Evolutionary conservation across 2,888 invertebrate genomes (phyloP), one percentile per base, ranked within the genome.

Genomic region (Macrosoma leucophasiata): DNA sequence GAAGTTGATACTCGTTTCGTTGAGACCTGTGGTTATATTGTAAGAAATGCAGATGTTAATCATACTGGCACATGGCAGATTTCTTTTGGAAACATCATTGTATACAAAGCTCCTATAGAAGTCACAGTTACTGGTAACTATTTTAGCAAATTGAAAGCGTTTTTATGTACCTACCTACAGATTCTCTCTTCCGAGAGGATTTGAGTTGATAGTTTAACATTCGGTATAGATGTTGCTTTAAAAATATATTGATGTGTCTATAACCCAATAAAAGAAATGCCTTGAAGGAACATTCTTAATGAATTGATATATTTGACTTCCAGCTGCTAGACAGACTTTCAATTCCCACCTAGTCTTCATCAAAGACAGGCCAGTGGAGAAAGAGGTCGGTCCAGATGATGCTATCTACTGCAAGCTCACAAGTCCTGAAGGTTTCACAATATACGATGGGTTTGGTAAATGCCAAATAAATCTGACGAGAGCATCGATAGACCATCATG

Each of bases 31-130:
- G 70, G 70, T 8, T 79, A 52, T 31, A 52, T 68, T 19, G 52
- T 72, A 1, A 55, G 33, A 13, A 46, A 53, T 22, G 52, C 71
- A 2, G 44, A 38, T 6, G 24, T 21, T 7, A 30, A 14, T 4
- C 56, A 69, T 12, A 43, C 33, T 33, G 79, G 81, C 29, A 33
- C 29, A 9, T 81, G 78, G 77, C 41, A 51, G 19, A 76, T 81
- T 27, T 42, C 48, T 2, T 75, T 62, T 39, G 77, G 72, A 38
- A 42, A 48, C n/a, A 46, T 31, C 36, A 63, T 66, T 2, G 44
- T 46, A 15, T 65, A 68, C 36, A 62, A 44, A 50, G 72, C 72
- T 2, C 34, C 41, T 9, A 50, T 70, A 34, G 20, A 46, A 12
- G 62, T 78, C 2, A 47, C 34, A 27, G 64, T 77, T 11, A 43